Evolutionary conservation across 2,113 vertebrate species (phyloP).

Genomic region (Willisornis vidua): DNA sequence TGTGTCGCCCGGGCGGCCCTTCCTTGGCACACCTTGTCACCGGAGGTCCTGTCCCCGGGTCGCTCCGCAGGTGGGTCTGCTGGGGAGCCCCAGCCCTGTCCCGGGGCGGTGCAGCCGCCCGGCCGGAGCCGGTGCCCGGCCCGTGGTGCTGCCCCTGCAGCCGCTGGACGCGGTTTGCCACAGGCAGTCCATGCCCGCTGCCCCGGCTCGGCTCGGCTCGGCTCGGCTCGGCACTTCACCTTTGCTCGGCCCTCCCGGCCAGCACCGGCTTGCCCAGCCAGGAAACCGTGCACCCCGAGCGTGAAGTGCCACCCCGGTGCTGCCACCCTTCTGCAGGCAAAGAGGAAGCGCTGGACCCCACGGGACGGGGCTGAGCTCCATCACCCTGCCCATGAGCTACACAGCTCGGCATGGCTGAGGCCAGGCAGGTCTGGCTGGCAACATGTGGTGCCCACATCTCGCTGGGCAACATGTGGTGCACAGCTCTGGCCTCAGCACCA

Average conservation of each 20-base stretch:
- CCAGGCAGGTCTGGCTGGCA: neutral
- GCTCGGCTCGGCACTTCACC: neutral
- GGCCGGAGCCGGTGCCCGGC: neutral
- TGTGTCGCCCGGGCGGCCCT: neutral
- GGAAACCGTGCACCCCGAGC: fast-evolving
- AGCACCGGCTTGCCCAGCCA: fast-evolving
- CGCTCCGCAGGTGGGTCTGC: neutral
- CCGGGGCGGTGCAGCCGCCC: neutral
- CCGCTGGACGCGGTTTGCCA: neutral
- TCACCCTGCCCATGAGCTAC: neutral
- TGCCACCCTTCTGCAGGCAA: neutral
- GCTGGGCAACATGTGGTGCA: fast-evolving
- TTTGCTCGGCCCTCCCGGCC: neutral
- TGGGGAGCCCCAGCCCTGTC: neutral
- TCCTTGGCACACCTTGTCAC: neutral
- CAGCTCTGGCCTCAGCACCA: neutral
- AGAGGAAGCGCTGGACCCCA: neutral
- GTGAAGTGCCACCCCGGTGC: neutral
- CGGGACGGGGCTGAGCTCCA: neutral
- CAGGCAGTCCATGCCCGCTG: neutral
- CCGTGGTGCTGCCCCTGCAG: neutral
- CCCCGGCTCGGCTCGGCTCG: neutral
- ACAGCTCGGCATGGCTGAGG: fast-evolving
- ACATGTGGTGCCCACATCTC: neutral
- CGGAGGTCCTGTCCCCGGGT: neutral